These are phyloP conservation scores for Neelides sp. DNA, from an alignment of 1,140 invertebrate species.

Conservation along the genomic window DNA sequence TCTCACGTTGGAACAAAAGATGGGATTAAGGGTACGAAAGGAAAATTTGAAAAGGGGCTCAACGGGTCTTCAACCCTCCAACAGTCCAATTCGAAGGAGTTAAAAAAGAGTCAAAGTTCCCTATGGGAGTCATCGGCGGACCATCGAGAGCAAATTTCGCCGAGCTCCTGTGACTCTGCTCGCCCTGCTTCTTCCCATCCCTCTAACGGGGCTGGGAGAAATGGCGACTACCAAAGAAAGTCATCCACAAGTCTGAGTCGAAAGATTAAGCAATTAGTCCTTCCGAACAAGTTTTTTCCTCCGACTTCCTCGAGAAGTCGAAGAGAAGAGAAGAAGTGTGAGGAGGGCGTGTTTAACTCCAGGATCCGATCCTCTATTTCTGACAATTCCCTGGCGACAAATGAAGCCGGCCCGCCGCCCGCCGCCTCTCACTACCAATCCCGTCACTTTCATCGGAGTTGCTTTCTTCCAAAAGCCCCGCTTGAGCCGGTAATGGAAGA, in stretches of 20 bases:
- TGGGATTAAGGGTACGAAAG: too few relatives aligned
- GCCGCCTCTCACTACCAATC: not conserved
- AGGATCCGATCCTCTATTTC: slow-evolving; percentile 24
- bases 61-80: too few relatives aligned
- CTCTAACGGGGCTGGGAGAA: too few relatives aligned
- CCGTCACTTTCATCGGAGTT: slow-evolving; percentile 28
- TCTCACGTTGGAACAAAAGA: too few relatives aligned
- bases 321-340: not conserved
- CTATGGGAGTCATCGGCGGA: too few relatives aligned
- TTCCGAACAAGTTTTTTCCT: slow-evolving; percentile 19
- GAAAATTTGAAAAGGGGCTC: too few relatives aligned
- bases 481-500: slow-evolving; percentile 26
- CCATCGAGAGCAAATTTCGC: too few relatives aligned
- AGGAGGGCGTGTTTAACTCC: not conserved
- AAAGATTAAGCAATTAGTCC: slow-evolving; percentile 21
- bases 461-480: slow-evolving; percentile 23
- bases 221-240: not conserved
- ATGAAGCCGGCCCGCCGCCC: not conserved
- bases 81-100: too few relatives aligned
- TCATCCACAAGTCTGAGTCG: slow-evolving; percentile 17
- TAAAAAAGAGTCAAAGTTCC: too few relatives aligned
- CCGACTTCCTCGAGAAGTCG: slow-evolving; percentile 1
- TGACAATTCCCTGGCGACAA: slow-evolving; percentile 23
- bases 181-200: too few relatives aligned
- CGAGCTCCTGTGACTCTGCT: too few relatives aligned